Base-by-base conservation (phyloP, 1,140 invertebrate species). In the Zaprionus inermis region DNA sequence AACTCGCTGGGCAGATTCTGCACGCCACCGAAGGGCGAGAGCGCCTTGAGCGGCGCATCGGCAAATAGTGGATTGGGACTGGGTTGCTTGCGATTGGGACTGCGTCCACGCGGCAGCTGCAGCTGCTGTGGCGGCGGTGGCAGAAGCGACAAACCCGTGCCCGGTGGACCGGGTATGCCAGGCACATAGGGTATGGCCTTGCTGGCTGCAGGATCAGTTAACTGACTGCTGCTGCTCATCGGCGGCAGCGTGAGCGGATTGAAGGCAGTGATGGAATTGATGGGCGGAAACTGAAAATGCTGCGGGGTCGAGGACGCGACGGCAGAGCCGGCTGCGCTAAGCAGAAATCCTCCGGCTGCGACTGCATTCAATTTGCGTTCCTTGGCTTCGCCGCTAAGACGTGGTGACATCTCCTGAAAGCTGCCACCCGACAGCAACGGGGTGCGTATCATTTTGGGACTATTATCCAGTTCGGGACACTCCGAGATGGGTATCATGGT, bases 111-210 rank as follows among this genome's bases (percentile, higher is more conserved):
- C 9, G 71, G 83, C 49, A 91, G 2, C n/a, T 84, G 78, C n/a
- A 79, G 44, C 20, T 89, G 79, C 36, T 89, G 90, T 6, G 83
- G 75, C 38, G 80, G 80, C 54, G 89, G 80, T 3, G 72, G 79
- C 52, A 89, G 41, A 56, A 79, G 28, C 0, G 76, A 91, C 57
- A 94, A 89, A 12, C 94, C 38, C n/a, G 38, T 95, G 71, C 95
- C 95, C 1, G 97, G 97, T 46, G 97, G 97, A 36, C 97, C 97
- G 1, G 97, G 97, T 91, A 97, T 97, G 11, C 97, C 97, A 3
- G 96, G 97, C 5, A 97, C 96, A 91, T 96, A 95, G 5, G 96
- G 96, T 78, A 97, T 96, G 9, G 95, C 92, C 89, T 96, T 96
- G n/a, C 95, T 96, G 24, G 94, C 64, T 95, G 94, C 30, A 16